Evolutionary conservation across 1,140 invertebrate genomes (phyloP), one percentile per base, ranked within the genome.

Genomic region (Brachionus rotundiformis): DNA sequence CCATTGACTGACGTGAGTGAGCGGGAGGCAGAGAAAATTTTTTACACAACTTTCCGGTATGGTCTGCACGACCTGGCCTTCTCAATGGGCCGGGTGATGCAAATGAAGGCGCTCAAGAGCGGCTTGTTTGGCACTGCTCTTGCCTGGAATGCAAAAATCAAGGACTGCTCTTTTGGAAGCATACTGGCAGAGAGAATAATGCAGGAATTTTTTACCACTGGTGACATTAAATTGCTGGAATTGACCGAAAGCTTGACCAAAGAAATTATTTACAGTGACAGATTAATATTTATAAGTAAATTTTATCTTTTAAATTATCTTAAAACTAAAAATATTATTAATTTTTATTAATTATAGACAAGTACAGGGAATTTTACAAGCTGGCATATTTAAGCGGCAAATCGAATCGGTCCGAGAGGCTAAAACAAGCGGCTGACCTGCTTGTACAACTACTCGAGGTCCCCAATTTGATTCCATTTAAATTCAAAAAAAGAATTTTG

Each of bases 191-290:
- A 63, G n/a, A 11, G 33, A 39, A 54, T 79, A 19, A 19, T 79
- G 16, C 29, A 79, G 8, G 76, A 79, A 3, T 79, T 59, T 79
- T 79, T 79, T 25, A 6, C 54, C 29, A 36, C 13, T 23, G 31
- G 31, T 31, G 76, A 79, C n/a, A 4, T 39, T 5, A 63, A 59
- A 25, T 3, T 79, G 4, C 36, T 79, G 2, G 76, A 79, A 19
- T 63, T 79, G 16, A 79, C 76, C n/a, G 47, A 63, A 36, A 79
- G 59, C 29, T 54, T 79, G 10, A 25, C 13, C 23, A 79, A 61
- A 23, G 76, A 79, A 59, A 63, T 79, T 10, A 79, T 79, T 39
- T 79, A 79, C 54, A 31, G 76, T n/a, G 76, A 79, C 7, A 54
- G 59, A 41, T 41, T 79, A 16, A 59, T 79, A 11, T 79, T 79